Conservation (phyloP, 2,888 invertebrate species). For the Myathropa florea region DNA sequence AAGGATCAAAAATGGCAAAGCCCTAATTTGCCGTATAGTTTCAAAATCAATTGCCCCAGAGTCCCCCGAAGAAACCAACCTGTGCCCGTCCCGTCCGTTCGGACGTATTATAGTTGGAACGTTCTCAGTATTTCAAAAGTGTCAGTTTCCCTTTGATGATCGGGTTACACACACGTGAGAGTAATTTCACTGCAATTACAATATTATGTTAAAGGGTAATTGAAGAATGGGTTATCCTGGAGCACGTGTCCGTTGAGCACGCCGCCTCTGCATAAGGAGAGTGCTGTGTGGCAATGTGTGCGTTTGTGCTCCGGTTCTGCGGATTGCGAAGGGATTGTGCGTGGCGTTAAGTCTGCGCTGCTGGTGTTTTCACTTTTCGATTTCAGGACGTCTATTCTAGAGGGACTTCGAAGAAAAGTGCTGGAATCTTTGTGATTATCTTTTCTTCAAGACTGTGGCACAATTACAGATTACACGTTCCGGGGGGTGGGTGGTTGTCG, state of each 20-base stretch:
- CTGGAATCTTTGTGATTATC: conserved; percentile 55
- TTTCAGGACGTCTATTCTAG: conserved; percentile 21
- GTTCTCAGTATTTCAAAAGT: conserved; percentile 56
- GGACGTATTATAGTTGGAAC: conserved; percentile 10
- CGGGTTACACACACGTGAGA: conserved; percentile 80
- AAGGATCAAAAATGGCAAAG: conserved; percentile 9
- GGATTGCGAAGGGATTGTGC: conserved; percentile 32
- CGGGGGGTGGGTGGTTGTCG: not conserved
- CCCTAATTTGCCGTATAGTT: conserved; percentile 44
- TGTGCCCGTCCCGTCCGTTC: not conserved
- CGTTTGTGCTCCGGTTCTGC: not conserved
- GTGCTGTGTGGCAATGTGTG: conserved; percentile 16
- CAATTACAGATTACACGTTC: conserved; percentile 36
- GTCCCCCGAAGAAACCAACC: not conserved
- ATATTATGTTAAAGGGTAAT: conserved; percentile 80
- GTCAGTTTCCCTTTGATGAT: conserved; percentile 75
- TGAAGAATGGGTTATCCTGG: conserved; percentile 76
- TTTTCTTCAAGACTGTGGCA: conserved; percentile 46
- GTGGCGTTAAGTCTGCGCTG: conserved; percentile 31
- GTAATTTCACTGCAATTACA: conserved; percentile 81
- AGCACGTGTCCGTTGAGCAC: conserved; percentile 50
- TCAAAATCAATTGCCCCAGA: conserved; percentile 48
- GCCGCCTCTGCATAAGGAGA: conserved; percentile 13
- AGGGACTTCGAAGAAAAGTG: conserved; percentile 43
- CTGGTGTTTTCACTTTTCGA: not conserved